Evolutionary conservation across 2,888 invertebrate genomes (phyloP).

Genomic region (Podotricha telesiphe): DNA sequence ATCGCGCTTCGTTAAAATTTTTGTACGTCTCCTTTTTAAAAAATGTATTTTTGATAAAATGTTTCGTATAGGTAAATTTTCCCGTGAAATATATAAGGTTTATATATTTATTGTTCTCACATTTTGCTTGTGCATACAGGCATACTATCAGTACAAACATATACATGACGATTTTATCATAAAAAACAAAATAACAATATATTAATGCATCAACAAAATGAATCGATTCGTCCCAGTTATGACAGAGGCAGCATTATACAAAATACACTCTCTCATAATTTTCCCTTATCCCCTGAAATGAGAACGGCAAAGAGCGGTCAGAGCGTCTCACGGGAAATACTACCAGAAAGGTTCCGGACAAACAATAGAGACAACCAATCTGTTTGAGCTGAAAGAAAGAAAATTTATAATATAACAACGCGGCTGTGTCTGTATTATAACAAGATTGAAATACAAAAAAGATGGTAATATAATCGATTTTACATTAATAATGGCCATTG

Average conservation of each 20-base stretch:
- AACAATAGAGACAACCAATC: constrained; percentile 62
- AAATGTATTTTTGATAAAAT: too few species aligned
- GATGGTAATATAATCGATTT: neutral
- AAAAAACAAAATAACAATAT: neutral
- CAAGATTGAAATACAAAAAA: neutral
- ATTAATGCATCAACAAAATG: neutral
- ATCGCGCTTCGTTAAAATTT: too few species aligned
- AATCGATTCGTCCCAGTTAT: neutral
- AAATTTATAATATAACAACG: neutral
- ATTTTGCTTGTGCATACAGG: too few species aligned
- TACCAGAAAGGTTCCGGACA: constrained; percentile 72
- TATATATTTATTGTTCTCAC: too few species aligned
- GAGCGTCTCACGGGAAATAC: constrained; percentile 73
- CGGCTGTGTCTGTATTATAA: neutral
- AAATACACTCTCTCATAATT: constrained; percentile 30
- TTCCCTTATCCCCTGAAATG: constrained; percentile 57
- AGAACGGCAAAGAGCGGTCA: constrained; percentile 64
- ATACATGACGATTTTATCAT: neutral
- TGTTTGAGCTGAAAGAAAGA: constrained; percentile 53
- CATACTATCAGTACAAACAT: too few species aligned
- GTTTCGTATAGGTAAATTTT: too few species aligned
- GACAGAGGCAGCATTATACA: constrained; percentile 10
- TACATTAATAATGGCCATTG: neutral
- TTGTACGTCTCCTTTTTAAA: too few species aligned
- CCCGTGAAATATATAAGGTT: too few species aligned